Evolutionary conservation across 2,797 vertebrate genomes (phyloP).

Genomic region (Danio aesculapii): DNA sequence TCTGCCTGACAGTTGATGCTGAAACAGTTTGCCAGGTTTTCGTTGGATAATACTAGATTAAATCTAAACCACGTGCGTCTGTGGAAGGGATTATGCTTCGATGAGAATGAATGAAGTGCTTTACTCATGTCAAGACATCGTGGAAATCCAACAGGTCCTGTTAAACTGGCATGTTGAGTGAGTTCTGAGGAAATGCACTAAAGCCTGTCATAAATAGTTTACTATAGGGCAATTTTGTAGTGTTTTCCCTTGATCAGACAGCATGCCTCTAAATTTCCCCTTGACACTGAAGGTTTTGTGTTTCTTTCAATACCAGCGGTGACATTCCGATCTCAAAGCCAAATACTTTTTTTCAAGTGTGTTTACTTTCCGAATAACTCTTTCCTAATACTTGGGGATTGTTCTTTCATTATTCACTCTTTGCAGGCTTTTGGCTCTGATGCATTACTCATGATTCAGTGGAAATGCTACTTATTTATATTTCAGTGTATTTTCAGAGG

Average conservation of each 20-base stretch:
- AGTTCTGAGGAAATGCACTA: slow-evolving; percentile 21
- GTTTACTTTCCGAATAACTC: slow-evolving; percentile 8
- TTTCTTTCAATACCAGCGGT: slow-evolving; percentile 14
- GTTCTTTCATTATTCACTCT: background rate
- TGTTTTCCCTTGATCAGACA: background rate
- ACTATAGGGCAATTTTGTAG: background rate
- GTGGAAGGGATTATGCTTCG: background rate
- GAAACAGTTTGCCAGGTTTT: slow-evolving; percentile 24
- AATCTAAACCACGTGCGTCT: slow-evolving; percentile 34
- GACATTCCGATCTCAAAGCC: slow-evolving; percentile 3
- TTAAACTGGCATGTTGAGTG: slow-evolving; percentile 40
- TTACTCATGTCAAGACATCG: slow-evolving; percentile 21
- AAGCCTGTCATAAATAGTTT: slow-evolving; percentile 9
- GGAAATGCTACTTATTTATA: background rate
- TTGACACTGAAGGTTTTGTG: background rate
- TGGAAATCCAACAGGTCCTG: slow-evolving; percentile 39
- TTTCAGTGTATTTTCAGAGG: background rate
- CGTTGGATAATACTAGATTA: slow-evolving; percentile 46
- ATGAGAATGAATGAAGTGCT: slow-evolving; percentile 20
- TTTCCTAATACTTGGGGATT: slow-evolving; percentile 1
- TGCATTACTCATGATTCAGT: background rate
- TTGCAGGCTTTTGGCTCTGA: background rate
- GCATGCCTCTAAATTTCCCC: background rate
- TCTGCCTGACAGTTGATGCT: slow-evolving; percentile 19
- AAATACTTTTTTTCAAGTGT: slow-evolving; percentile 13